Evolutionary conservation across 2,888 invertebrate genomes (phyloP).

Genomic region (Tribolium freemani): DNA sequence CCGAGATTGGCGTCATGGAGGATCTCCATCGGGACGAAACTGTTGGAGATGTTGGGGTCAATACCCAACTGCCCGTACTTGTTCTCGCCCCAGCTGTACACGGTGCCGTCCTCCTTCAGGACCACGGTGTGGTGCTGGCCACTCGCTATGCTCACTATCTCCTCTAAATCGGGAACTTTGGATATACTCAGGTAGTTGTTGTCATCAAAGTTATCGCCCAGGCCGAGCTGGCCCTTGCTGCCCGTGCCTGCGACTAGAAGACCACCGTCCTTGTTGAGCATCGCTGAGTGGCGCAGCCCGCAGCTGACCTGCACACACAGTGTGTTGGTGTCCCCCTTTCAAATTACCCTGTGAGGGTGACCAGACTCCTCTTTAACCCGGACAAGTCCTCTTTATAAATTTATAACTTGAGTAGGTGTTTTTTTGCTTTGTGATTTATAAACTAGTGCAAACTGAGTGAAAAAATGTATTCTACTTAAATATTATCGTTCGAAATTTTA

Average conservation of each 20-base stretch:
- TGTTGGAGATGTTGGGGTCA: conserved; percentile 70
- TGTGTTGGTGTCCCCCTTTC: too few relatives aligned
- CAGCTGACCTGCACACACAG: conserved; percentile 70
- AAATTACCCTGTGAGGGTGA: too few relatives aligned
- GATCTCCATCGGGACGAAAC: conserved; percentile 71
- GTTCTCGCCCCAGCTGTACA: conserved; percentile 87
- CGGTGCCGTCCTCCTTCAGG: conserved; percentile 71
- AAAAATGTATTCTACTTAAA: too few relatives aligned
- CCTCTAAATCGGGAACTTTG: conserved; percentile 71
- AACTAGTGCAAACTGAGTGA: too few relatives aligned
- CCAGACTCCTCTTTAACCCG: too few relatives aligned
- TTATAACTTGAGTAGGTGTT: too few relatives aligned
- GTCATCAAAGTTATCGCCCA: conserved; percentile 68
- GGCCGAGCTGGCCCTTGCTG: conserved; percentile 78
- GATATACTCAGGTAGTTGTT: conserved; percentile 67
- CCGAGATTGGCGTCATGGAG: conserved; percentile 72
- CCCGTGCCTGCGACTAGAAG: conserved; percentile 78
- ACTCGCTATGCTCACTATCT: conserved; percentile 78
- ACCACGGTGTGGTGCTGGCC: conserved; percentile 87
- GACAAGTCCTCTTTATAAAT: too few relatives aligned
- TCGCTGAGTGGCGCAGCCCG: conserved; percentile 79
- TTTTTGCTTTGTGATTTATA: too few relatives aligned
- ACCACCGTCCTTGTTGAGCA: conserved; percentile 75
- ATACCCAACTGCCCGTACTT: conserved; percentile 84
- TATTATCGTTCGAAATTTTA: too few relatives aligned